Evolutionary conservation across 1,140 invertebrate species (phyloP).

Genomic region (Cyphomyrmex costatus): DNA sequence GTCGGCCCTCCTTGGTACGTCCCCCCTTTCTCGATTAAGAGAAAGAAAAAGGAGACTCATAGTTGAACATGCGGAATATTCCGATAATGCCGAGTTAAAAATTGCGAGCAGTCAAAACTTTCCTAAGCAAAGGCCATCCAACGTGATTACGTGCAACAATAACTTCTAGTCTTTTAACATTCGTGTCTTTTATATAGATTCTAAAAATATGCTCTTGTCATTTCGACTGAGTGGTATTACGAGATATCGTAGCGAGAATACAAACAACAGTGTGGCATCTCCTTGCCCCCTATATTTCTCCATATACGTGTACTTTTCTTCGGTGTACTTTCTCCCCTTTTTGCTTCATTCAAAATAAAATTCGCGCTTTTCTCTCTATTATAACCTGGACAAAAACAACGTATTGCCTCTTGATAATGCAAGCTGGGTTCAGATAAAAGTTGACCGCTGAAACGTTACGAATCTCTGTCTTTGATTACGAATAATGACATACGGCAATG

Average conservation of each 20-base stretch:
- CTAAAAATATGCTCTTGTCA: conserved; percentile 83
- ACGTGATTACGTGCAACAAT: conserved; percentile 69
- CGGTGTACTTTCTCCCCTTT: background rate
- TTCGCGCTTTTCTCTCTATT: conserved; percentile 21
- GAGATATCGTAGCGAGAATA: conserved; percentile 79
- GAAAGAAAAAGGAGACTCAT: conserved; percentile 4
- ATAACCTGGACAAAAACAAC: conserved; percentile 38
- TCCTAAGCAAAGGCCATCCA: conserved; percentile 75
- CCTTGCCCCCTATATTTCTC: conserved; percentile 7
- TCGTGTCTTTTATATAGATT: conserved; percentile 74
- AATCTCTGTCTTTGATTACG: conserved; percentile 1
- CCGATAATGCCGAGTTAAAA: conserved; percentile 40
- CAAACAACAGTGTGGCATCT: conserved; percentile 76
- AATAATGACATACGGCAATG: conserved; percentile 45
- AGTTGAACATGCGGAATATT: conserved; percentile 20
- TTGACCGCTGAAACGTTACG: conserved; percentile 10
- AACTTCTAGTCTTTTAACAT: conserved; percentile 70
- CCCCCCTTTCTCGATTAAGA: background rate
- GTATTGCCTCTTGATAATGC: conserved; percentile 24
- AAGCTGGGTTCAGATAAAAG: conserved; percentile 69
- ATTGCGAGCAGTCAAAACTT: conserved; percentile 66
- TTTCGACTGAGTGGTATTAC: conserved; percentile 73
- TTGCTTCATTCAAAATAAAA: conserved; percentile 52
- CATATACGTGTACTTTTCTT: conserved; percentile 33
- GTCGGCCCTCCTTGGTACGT: background rate